Evolutionary conservation across 2,113 vertebrate genomes (phyloP), one percentile per base, ranked within the genome.

Genomic region (Crotalus tigris): DNA sequence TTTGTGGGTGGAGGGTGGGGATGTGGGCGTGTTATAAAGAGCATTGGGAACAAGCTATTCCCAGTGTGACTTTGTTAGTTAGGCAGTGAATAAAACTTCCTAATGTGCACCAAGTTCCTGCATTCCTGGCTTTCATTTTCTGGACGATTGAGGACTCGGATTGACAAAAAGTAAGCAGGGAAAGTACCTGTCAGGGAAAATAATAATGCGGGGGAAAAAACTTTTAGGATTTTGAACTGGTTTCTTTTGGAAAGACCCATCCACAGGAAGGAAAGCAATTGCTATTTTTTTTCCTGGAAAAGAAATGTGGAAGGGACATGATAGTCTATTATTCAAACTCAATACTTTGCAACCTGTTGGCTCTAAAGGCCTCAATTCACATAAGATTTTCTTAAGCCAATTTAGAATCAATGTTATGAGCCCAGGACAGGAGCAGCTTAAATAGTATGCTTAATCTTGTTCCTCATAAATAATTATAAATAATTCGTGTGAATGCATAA

Each of bases 401-500:
- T 33, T 39, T 81, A 39, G 69, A 81, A 2, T 81, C 69, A 81
- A 3, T 9, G 33, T 44, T 81, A 44, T 44, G 33, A 39, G 7
- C 33, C 15, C 17, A 81, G 33, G 33, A 21, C 33, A 81, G 33
- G 17, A 81, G 33, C 75, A 81, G 17, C 17, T 81, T 81, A 81
- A 29, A 44, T 44, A 21, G 33, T 21, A 21, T 88, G 88, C 57
- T 49, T 29, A 64, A 55, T 69, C 81, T 89, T 90, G 59, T 33
- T 15, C 59, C 21, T 89, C 58, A 89, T 89, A 54, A 59, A 59
- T 93, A 81, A 91, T 89, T 81, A 91, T 89, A 54, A 59, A 59
- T 93, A 81, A 93, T 91, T 93, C n/a, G 92, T 46, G 23, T 81
- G 9, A 92, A 91, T 23, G 53, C 90, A 87, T 51, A 87, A 51